These are phyloP conservation scores for Vidua macroura DNA, from an alignment of 2,113 vertebrate genomes.

Conservation along the genomic window DNA sequence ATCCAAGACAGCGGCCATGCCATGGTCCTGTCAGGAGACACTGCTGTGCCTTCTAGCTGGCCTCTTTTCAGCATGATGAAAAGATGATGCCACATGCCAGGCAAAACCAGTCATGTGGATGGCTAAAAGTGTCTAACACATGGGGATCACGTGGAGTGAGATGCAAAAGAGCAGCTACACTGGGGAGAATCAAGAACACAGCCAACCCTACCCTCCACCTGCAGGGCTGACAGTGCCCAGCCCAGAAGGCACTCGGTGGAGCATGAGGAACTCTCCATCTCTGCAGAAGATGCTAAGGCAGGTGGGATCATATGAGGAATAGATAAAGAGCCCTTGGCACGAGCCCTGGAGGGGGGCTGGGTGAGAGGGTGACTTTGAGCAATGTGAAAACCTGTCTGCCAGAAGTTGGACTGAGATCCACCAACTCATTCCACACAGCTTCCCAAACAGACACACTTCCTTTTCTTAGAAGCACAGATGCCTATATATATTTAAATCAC, in stretches of 20 bases:
- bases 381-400: constrained; percentile 48
- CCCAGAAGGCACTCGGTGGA: not conserved
- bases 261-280: not conserved
- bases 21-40: not conserved
- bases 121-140: not conserved
- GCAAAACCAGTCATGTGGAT: not conserved
- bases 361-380: not conserved
- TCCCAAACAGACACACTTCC: constrained; percentile 57
- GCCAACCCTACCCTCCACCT: not conserved
- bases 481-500: constrained; percentile 56
- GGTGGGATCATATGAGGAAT: not conserved
- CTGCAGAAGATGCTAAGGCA: constrained; percentile 13
- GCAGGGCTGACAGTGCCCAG: not conserved
- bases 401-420: constrained; percentile 51
- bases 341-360: not conserved
- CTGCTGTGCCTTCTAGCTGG: not conserved
- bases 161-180: not conserved
- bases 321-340: not conserved
- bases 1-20: not conserved
- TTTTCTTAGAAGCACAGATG: constrained; percentile 65
- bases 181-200: not conserved
- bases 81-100: not conserved
- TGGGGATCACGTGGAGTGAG: not conserved
- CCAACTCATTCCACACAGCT: constrained; percentile 55
- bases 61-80: not conserved